Evolutionary conservation across 2,888 invertebrate species (phyloP), one percentile per base, ranked within the genome.

Genomic region (Conops quadrifasciatus): DNA sequence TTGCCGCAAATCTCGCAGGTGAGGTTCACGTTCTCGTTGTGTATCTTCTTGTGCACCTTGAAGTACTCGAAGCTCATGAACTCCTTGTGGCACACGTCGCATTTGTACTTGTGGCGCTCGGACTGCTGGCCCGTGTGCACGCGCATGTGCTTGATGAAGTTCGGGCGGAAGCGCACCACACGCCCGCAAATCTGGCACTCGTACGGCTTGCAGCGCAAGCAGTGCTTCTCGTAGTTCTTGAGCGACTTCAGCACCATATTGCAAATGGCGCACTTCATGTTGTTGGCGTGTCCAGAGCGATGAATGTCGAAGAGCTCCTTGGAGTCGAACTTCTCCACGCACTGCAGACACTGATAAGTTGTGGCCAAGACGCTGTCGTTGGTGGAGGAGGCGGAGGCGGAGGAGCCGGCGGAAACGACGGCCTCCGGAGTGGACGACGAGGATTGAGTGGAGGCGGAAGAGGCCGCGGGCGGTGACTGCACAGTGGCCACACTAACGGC

Each of bases 21-120:
- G 71, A 88, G 85, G 67, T 88, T 88, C 66, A 88, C 88, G 66
- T 87, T 84, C 70, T 88, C 88, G 19, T 87, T 88, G 82, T 89
- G 89, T 45, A 87, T 89, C 79, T 89, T 89, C 76, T 88, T 88
- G 82, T 90, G 90, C 68, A 89, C 89, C 77, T 87, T 85, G 72
- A 88, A 88, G 84, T 88, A 88, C 43, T 88, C 87, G 68, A 87
- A 83, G 75, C 88, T 87, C 82, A 87, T 88, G 74, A 89, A 89
- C 77, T 88, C 88, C 79, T 89, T 88, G 75, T 87, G 87, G 79
- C 89, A 89, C 11, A 87, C 84, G 67, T 87, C 87, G 78, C 89
- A 89, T 77, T 87, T 87, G 78, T 88, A 89, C 74, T 88, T 88
- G 73, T 87, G 85, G 58, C 86, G 79, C 75, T 86, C 85, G 69